These are phyloP conservation scores for Poeciliopsis gracilis DNA, from an alignment of 2,797 vertebrate genomes.

Conservation along the genomic window DNA sequence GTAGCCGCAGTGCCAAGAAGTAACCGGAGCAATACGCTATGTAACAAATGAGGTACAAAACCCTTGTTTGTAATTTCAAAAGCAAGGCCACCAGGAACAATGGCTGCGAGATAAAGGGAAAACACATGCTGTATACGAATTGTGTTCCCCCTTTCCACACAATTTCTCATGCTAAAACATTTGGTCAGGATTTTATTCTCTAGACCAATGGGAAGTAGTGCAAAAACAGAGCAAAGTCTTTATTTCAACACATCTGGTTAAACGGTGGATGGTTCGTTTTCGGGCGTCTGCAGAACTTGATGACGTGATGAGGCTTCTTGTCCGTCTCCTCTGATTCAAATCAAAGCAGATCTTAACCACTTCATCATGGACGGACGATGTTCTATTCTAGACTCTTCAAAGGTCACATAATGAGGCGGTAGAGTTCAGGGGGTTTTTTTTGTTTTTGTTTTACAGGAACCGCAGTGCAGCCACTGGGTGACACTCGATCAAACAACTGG, in stretches of 20 bases:
- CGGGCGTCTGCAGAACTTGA: too few relatives aligned
- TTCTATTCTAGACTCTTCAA: background rate
- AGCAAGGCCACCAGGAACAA: background rate
- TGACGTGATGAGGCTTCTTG: too few relatives aligned
- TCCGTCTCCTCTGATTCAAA: background rate
- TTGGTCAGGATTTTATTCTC: background rate
- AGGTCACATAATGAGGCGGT: background rate
- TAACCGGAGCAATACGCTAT: background rate
- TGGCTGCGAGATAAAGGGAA: background rate
- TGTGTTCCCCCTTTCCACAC: background rate
- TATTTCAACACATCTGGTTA: background rate
- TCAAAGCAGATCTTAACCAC: too few relatives aligned
- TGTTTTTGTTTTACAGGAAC: background rate
- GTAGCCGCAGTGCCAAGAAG: background rate
- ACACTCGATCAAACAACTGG: slow-evolving; percentile 16
- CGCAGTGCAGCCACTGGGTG: slow-evolving; percentile 15
- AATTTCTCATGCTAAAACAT: background rate
- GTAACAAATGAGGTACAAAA: background rate
- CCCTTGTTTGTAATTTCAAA: background rate
- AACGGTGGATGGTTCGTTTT: background rate
- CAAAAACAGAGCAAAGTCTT: background rate
- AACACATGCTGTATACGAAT: background rate
- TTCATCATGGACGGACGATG: background rate
- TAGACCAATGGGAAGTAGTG: background rate
- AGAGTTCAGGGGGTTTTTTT: background rate